Percentiles rank a stretch among this genome's conserved stretches.
Conservation (phyloP, 2,113 vertebrate genomes). For the Cheilinus undulatus region DNA sequence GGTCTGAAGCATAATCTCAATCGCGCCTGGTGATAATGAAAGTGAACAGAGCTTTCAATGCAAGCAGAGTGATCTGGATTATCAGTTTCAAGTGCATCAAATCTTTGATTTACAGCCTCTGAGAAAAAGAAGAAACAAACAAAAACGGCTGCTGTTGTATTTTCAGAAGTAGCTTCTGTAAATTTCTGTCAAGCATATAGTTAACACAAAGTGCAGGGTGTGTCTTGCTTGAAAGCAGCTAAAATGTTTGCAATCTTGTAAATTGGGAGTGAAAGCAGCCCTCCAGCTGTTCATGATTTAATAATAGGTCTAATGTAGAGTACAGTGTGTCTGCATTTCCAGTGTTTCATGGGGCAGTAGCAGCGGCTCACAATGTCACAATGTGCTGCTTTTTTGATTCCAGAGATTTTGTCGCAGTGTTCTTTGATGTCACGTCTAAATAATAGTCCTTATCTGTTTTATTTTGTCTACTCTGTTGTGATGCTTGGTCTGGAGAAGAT, state of each 20-base stretch:
- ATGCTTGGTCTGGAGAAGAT: constrained; percentile 7
- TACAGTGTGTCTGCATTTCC: constrained; percentile 12
- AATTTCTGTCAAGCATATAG: neutral
- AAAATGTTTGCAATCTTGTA: constrained; percentile 15
- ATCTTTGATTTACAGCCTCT: too few relatives aligned
- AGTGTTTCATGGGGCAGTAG: neutral
- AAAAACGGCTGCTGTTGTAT: too few relatives aligned
- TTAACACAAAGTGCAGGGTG: constrained; percentile 11
- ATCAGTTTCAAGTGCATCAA: too few relatives aligned
- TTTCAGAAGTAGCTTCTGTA: neutral
- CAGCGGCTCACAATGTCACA: constrained; percentile 6
- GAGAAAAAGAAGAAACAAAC: too few relatives aligned
- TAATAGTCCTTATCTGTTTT: neutral
- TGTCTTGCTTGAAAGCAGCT: constrained; percentile 5
- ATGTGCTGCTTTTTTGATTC: neutral
- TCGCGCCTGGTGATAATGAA: too few relatives aligned
- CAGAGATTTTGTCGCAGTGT: neutral
- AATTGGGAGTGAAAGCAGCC: constrained; percentile 38
- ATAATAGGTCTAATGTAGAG: constrained; percentile 29
- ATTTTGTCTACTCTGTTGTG: neutral
- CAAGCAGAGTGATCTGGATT: too few relatives aligned
- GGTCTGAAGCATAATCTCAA: too few relatives aligned
- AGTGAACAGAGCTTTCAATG: too few relatives aligned
- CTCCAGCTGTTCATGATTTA: constrained; percentile 42
- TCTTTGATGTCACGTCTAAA: neutral